Evolutionary conservation across 2,797 vertebrate genomes (phyloP), one percentile per base, ranked within the genome.

Genomic region (Eulemur coronatus): DNA sequence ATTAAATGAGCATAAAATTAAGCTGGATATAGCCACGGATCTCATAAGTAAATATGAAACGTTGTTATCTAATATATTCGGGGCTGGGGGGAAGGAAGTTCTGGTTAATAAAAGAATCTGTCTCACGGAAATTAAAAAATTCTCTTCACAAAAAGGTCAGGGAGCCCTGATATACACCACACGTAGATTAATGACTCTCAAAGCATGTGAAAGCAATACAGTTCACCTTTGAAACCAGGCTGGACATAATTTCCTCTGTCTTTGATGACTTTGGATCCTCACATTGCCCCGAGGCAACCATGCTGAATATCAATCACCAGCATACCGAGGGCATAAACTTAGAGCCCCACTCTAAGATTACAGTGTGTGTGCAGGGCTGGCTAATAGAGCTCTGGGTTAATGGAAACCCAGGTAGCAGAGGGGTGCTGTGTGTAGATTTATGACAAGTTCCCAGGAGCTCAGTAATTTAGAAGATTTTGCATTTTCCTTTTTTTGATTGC

Each of bases 51-150:
- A 98, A 96, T 94, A 97, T 93, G 89, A 97, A 97, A 87, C 15
- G 14, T 28, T 97, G 88, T 97, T 97, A 96, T 97, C 96, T 97
- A 95, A 96, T 96, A 89, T 91, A 96, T 95, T 95, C 95, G 59
- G 59, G 38, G 38, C 28, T 9, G 33, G 24, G 10, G 43, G 14
- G 73, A 82, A 86, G 97, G 94, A 96, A 97, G 86, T 89, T 93
- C 91, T 97, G 84, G 28, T 95, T 97, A 97, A 95, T 98, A 96
- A 97, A 94, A 97, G 75, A 81, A 96, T 96, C 97, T 95, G 75
- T 96, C 93, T 96, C 26, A 70, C 91, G 96, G 97, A 98, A 97
- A 97, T 98, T 97, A 97, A 97, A 97, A 97, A 97, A 91, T 93
- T 93, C 96, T 93, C 75, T 92, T 84, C 89, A 93, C 97, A 86